Percentiles rank a stretch among this genome's conserved stretches.
Conservation (phyloP, 1,140 invertebrate species). For the Cyclina sinensis region DNA sequence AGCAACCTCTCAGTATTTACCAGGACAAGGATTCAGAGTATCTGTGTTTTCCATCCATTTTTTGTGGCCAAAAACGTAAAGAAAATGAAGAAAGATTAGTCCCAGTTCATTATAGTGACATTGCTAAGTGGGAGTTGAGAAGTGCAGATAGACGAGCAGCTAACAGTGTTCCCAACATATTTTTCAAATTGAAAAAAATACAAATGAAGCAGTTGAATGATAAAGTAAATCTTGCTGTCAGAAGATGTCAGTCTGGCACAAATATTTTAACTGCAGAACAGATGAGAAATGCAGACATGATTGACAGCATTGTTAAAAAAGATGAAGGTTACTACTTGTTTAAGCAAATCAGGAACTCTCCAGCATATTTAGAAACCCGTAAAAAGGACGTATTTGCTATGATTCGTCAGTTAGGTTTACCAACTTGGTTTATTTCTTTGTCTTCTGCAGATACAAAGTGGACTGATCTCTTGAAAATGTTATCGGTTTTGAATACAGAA, state of each 20-base stretch:
- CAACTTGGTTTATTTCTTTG: no score
- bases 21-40: no score
- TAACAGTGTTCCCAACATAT: constrained; percentile 37
- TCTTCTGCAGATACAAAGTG: no score
- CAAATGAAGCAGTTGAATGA: no score
- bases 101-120: constrained; percentile 55
- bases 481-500: constrained; percentile 59
- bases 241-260: constrained; percentile 65
- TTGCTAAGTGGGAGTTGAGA: no score
- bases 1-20: no score
- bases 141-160: constrained; percentile 54
- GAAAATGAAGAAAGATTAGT: constrained; percentile 41
- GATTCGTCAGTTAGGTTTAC: no score
- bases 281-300: constrained; percentile 5
- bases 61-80: constrained; percentile 42
- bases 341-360: no score
- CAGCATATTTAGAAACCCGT: constrained; percentile 54
- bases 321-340: no score
- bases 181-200: constrained; percentile 50
- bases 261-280: constrained; percentile 65
- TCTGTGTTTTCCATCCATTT: constrained; percentile 65
- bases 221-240: no score
- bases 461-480: constrained; percentile 67
- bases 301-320: constrained; percentile 67
- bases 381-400: constrained; percentile 76